Base-by-base conservation (phyloP, 2,888 invertebrate genomes). In the Neoaliturus tenellus region DNA sequence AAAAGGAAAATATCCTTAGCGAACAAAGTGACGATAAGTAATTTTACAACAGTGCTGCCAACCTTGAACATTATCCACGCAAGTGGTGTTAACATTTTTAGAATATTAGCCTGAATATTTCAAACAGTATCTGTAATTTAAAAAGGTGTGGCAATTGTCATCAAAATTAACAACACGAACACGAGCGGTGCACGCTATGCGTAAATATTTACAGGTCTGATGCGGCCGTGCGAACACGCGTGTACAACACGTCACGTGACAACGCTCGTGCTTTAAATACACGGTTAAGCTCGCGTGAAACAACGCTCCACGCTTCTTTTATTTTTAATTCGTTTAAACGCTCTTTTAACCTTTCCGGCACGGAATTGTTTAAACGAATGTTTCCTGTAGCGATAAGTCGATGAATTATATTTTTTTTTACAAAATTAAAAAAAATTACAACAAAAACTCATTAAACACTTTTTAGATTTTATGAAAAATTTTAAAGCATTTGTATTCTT, bases 81-180 rank as follows among this genome's bases (percentile, higher is more conserved):
- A 62, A 31, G 28, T 28, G 62, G 10, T 3, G 12, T 28, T 28
- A 3, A 28, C 28, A 62, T 62, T 28, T 62, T 62, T 62, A 62
- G 62, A 4, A 62, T 31, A 62, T 62, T 62, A 28, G 2, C 4
- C 28, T 25, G 17, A 62, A 62, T 62, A 31, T 28, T 28, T 62
- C 4, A 62, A 28, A 62, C 25, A 28, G 62, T 62, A 62, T 62
- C 28, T 62, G 62, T 62, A 62, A 62, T 62, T 62, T 62, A 62
- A 62, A 62, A 62, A 62, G 62, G 62, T 62, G 62, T 62, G 62
- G 62, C 62, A 62, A 62, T 62, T 62, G 62, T 62, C 62, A 62
- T 62, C 28, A 28, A 28, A 55, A 28, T 62, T 62, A 62, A 10
- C 62, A 12, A 25, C 62, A 62, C 62, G 62, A 17, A 25, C 14